These are phyloP conservation scores for Calonectris borealis DNA, from an alignment of 2,113 vertebrate species.

Conservation along the genomic window DNA sequence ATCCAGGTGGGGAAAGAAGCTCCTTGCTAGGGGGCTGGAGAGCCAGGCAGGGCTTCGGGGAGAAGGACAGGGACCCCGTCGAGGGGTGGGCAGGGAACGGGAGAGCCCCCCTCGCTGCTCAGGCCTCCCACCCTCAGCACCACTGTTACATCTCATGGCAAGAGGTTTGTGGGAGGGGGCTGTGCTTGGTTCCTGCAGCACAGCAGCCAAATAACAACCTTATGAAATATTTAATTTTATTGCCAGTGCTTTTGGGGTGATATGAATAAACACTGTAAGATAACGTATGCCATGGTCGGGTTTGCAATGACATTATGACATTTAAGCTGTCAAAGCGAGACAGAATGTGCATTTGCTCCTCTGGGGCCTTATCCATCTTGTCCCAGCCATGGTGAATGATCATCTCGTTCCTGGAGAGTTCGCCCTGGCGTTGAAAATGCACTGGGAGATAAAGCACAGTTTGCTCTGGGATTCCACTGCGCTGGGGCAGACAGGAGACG, in stretches of 20 bases:
- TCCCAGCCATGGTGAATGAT: not conserved
- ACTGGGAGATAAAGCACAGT: not conserved
- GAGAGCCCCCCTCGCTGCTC: not conserved
- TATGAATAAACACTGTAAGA: not conserved
- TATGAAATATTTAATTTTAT: not conserved
- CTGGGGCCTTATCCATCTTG: not conserved
- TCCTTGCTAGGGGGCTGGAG: not conserved
- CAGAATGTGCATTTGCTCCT: not conserved
- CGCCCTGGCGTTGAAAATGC: not conserved
- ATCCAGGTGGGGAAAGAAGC: not conserved
- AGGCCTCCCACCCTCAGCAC: not conserved
- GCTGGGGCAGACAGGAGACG: not conserved
- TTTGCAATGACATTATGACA: not conserved
- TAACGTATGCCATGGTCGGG: accelerated
- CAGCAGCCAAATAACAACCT: not conserved
- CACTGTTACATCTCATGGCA: accelerated
- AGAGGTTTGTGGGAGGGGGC: not conserved
- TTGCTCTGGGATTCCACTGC: not conserved
- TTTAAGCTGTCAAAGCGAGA: not conserved
- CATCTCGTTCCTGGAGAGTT: not conserved
- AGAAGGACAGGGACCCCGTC: not conserved
- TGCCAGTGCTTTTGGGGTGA: not conserved
- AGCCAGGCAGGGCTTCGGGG: not conserved
- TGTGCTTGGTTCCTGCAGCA: not conserved
- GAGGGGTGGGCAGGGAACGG: not conserved